Base-by-base conservation (phyloP, 2,888 invertebrate genomes). In the Pachliopta kotzebuea region DNA sequence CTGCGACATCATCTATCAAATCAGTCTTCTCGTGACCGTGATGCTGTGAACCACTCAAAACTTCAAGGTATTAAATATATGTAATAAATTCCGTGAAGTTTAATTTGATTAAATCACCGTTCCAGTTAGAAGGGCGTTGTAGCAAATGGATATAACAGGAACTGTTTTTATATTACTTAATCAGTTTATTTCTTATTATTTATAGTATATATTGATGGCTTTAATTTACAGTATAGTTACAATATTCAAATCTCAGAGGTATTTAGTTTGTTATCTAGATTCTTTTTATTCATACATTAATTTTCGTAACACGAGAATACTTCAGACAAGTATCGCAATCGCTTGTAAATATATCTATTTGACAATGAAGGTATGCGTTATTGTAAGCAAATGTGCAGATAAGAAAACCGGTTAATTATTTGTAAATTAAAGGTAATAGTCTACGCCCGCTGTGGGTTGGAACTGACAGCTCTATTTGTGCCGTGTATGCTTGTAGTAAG, bases 331-430 rank as follows among this genome's bases (percentile, higher is more conserved):
- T 23, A 52, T 11, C 21, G 4, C 50, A 52, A 52, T 2, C n/a
- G n/a, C n/a, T n/a, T 24, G 18, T 45, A 45, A 18, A 45, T 26
- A 60, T 54, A 50, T 54, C 37, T 45, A 42, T 60, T 60, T 26
- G 42, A 54, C 37, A 54, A 60, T 54, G 42, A 24, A 54, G 60
- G 11, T 61, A 61, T 29, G 49, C 56, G 29, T 56, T 56, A 59
- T 63, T 63, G 55, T 59, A 59, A 31, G 55, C 63, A 63, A 59
- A 63, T 63, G 55, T 18, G 14, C 42, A 29, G 59, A 63, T 59
- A 63, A 31, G 8, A 24, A 18, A 45, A 58, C 59, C 59, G 24
- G 63, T 59, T 31, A 29, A 23, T 11, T 14, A 26, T 54, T 56
- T 20, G 9, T 42, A 7, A 53, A n/a, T 6, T 57, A 62, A 62